phyloP scores from a whole-genome alignment of 2,888 invertebrate species.

The Caenorhabditis japonica region DNA sequence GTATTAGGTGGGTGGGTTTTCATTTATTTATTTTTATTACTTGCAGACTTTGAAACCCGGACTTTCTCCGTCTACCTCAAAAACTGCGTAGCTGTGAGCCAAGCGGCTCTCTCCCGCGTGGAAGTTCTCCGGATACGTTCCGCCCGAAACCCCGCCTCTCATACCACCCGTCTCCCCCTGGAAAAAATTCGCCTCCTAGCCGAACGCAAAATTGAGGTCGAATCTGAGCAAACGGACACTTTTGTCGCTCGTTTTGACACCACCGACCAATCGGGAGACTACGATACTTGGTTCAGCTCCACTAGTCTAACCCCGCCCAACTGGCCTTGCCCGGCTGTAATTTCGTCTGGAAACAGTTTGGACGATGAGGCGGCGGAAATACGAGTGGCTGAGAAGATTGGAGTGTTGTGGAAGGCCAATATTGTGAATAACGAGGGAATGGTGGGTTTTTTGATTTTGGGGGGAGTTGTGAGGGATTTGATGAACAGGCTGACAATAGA shows the following conservation, averaged over 20 bases:
- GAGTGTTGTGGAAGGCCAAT: constrained; percentile 68
- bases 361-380: constrained; percentile 23
- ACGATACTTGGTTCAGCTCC: constrained; percentile 10
- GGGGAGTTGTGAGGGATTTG: too few relatives aligned
- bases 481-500: too few relatives aligned
- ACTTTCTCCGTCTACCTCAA: constrained; percentile 54
- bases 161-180: not conserved
- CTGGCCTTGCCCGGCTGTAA: constrained; percentile 52
- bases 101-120: constrained; percentile 61
- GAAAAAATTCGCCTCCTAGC: constrained; percentile 7
- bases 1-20: too few relatives aligned
- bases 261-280: not conserved
- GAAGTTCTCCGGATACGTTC: constrained; percentile 55
- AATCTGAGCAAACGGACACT: constrained; percentile 49
- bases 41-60: constrained; percentile 44
- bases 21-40: too few relatives aligned
- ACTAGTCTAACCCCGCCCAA: constrained; percentile 14
- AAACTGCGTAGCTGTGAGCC: constrained; percentile 52
- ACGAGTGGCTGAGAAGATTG: constrained; percentile 47
- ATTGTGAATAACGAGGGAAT: constrained; percentile 65
- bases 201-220: constrained; percentile 27
- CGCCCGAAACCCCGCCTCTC: constrained; percentile 14
- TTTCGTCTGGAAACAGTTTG: not conserved
- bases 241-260: constrained; percentile 2
- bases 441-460: constrained; percentile 40